phyloP scores from a whole-genome alignment of 2,113 vertebrate genomes.

The Scortum barcoo region DNA sequence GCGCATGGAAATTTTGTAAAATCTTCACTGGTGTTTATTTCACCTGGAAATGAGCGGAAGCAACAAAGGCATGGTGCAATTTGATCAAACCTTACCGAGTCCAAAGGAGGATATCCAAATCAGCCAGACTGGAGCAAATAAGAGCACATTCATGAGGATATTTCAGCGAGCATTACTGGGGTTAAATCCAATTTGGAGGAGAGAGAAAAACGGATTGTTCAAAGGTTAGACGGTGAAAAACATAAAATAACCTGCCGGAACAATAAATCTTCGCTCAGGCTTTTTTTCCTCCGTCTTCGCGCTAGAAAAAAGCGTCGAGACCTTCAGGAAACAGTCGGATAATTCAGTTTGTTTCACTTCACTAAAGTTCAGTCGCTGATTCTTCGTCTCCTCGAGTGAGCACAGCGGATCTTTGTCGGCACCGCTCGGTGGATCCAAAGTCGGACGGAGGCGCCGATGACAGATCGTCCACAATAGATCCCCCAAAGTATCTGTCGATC shows the following conservation, averaged over 20 bases:
- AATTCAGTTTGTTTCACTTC: constrained; percentile 69
- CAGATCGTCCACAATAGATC: constrained; percentile 84
- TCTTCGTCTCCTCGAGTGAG: constrained; percentile 46
- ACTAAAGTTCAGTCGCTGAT: constrained; percentile 65
- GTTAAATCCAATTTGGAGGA: constrained; percentile 75
- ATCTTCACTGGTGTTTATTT: neutral
- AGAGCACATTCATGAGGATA: constrained; percentile 54
- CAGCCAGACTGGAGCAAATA: constrained; percentile 63
- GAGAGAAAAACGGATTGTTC: constrained; percentile 41
- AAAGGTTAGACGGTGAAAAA: constrained; percentile 35
- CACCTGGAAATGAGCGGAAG: constrained; percentile 14
- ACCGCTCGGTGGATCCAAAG: constrained; percentile 75
- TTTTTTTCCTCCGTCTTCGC: constrained; percentile 63
- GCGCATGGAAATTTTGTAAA: neutral
- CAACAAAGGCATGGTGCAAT: constrained; percentile 37
- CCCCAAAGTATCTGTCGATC: constrained; percentile 74
- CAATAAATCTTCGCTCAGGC: constrained; percentile 74
- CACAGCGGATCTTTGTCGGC: constrained; percentile 74
- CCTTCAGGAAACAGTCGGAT: constrained; percentile 43
- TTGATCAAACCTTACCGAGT: constrained; percentile 77
- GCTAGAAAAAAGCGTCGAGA: constrained; percentile 64
- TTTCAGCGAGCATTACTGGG: constrained; percentile 17
- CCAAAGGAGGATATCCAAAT: constrained; percentile 75
- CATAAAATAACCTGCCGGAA: constrained; percentile 70
- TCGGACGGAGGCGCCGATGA: constrained; percentile 78